phyloP scores from a whole-genome alignment of 2,888 invertebrate species.

The Dyspetes luteomarginatus region DNA sequence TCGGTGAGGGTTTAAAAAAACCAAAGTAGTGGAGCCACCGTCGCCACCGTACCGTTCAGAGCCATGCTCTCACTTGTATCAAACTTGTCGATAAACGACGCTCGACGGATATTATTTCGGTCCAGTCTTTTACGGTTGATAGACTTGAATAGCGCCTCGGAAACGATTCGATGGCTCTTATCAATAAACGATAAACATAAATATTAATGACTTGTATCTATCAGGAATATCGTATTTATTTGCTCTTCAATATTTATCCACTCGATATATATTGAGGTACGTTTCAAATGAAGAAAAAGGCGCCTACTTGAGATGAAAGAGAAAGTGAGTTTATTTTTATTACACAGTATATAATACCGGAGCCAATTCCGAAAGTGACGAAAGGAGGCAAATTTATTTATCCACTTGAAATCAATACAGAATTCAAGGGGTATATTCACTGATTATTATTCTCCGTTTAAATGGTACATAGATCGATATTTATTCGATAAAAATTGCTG shows the following conservation, averaged over 20 bases:
- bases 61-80: conserved; percentile 13
- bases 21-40: conserved; percentile 49
- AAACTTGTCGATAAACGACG: conserved; percentile 57
- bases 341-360: not conserved
- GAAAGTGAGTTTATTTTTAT: not conserved
- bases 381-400: too few species aligned
- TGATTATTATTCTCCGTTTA: too few species aligned
- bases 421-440: too few species aligned
- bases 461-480: too few species aligned
- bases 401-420: too few species aligned
- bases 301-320: conserved; percentile 21
- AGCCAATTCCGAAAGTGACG: not conserved
- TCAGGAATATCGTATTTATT: conserved; percentile 8
- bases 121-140: conserved; percentile 26
- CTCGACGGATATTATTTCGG: conserved; percentile 36
- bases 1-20: conserved; percentile 40
- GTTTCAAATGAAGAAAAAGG: conserved; percentile 35
- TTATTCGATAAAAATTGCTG: too few species aligned
- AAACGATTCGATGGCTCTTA: conserved; percentile 31
- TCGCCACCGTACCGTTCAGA: not conserved
- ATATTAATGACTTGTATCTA: conserved; percentile 47
- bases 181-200: conserved; percentile 51
- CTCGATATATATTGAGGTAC: not conserved
- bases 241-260: conserved; percentile 40
- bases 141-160: conserved; percentile 38